Base-by-base conservation (phyloP, 2,797 vertebrate genomes). In the Lagocephalus sceleratus region DNA sequence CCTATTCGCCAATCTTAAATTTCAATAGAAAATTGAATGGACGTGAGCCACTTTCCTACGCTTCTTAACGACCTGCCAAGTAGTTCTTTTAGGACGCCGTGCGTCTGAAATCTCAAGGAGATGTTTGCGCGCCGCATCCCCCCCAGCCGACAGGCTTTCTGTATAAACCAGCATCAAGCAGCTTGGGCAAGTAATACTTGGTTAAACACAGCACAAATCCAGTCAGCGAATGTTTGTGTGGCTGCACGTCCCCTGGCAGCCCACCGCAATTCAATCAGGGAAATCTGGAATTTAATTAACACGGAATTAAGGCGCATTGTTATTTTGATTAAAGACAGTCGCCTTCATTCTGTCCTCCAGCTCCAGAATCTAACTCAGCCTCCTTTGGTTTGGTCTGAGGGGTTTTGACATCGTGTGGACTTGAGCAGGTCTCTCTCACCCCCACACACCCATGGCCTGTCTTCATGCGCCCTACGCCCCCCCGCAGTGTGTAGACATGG, bases 231-330 rank as follows among this genome's bases (percentile, higher is more conserved):
- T 78, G 68, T 84, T 81, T 81, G 77, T 43, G 62, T 71, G 76
- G 69, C 69, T 71, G 60, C 17, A 63, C 63, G 73, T 83, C 77
- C 76, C 66, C 51, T 58, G 75, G 70, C 71, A 69, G 42, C 72
- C 57, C 54, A 60, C 72, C 47, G 60, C 57, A 80, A 67, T 52
- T 75, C 76, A 75, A 78, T 83, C 63, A 73, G 74, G 66, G 66
- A 74, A 84, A 85, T 79, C 62, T 81, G 75, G 74, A 35, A 82
- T 90, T 90, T 90, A 87, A 91, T 91, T 91, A 90, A 87, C 70
- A 66, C 55, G 80, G 81, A 89, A 91, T 89, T 89, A 90, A 84
- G 87, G 75, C 71, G 74, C 78, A 87, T 87, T 87, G 82, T 88
- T 87, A 77, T 87, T 89, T 83, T 90, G 85, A 91, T 89, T 84